These are phyloP conservation scores for Apocheima hispidaria DNA, from an alignment of 2,888 invertebrate species.

Conservation along the genomic window DNA sequence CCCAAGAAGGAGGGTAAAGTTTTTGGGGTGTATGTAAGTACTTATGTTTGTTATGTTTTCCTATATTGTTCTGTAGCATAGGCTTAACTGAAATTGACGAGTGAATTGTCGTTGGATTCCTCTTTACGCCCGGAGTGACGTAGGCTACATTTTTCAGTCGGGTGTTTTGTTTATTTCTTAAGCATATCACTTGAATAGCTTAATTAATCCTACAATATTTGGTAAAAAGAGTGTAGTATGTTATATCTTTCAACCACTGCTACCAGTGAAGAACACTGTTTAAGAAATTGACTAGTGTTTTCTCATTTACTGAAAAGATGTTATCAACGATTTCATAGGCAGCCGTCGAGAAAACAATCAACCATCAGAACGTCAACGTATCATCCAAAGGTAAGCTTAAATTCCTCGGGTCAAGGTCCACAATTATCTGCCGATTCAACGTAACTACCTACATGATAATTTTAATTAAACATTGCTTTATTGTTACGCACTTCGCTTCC, in stretches of 20 bases:
- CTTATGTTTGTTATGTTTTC: too few species aligned
- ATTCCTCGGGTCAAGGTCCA: slow-evolving; percentile 21
- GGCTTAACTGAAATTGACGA: too few species aligned
- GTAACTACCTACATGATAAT: slow-evolving; percentile 20
- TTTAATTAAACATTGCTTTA: slow-evolving; percentile 28
- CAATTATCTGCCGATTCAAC: slow-evolving; percentile 9
- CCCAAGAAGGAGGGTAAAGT: too few species aligned
- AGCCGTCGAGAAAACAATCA: slow-evolving; percentile 21
- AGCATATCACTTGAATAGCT: too few species aligned
- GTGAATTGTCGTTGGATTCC: too few species aligned
- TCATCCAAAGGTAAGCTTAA: slow-evolving; percentile 19
- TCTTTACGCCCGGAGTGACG: too few species aligned
- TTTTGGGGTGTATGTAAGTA: too few species aligned
- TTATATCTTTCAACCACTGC: background rate
- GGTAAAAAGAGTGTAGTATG: too few species aligned
- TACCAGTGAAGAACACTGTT: background rate
- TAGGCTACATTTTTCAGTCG: too few species aligned
- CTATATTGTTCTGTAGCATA: too few species aligned
- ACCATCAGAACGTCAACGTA: slow-evolving; percentile 3
- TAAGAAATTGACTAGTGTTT: background rate
- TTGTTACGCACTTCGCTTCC: slow-evolving; percentile 21
- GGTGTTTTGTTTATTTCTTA: too few species aligned
- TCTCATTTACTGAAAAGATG: slow-evolving; percentile 1
- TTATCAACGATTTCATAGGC: slow-evolving; percentile 3
- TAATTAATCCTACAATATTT: too few species aligned